phyloP scores from a whole-genome alignment of 2,797 vertebrate genomes.

The Myripristis jacobus region DNA sequence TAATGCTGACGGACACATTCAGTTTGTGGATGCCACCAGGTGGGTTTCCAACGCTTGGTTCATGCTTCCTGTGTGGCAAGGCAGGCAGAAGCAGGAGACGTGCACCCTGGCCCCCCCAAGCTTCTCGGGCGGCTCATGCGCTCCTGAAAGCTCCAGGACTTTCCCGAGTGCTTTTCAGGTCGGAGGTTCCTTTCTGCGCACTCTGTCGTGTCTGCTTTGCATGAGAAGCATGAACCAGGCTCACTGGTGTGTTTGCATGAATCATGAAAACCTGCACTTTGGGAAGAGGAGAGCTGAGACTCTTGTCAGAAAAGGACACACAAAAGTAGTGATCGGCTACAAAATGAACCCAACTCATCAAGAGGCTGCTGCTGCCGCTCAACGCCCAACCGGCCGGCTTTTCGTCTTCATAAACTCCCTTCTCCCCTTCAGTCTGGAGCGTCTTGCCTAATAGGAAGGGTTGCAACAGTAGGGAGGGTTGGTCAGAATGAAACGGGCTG shows the following conservation, averaged over 20 bases:
- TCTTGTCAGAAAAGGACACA: slow-evolving; percentile 82
- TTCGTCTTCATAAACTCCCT: slow-evolving; percentile 79
- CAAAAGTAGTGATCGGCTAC: slow-evolving; percentile 87
- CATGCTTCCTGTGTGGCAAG: too few species aligned
- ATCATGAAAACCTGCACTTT: slow-evolving; percentile 63
- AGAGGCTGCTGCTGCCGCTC: slow-evolving; percentile 69
- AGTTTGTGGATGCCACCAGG: slow-evolving; percentile 56
- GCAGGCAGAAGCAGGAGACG: too few species aligned
- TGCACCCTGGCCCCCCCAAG: too few species aligned
- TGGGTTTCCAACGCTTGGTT: slow-evolving; percentile 71
- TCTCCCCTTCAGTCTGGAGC: slow-evolving; percentile 3
- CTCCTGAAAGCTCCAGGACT: too few species aligned
- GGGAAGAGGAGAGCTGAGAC: slow-evolving; percentile 88
- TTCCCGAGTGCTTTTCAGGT: too few species aligned
- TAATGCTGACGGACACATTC: slow-evolving; percentile 23
- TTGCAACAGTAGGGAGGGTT: slow-evolving; percentile 12
- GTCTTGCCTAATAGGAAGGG: slow-evolving; percentile 25
- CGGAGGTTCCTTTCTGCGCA: too few species aligned
- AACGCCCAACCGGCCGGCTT: slow-evolving; percentile 77
- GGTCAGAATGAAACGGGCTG: slow-evolving; percentile 15
- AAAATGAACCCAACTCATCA: slow-evolving; percentile 85
- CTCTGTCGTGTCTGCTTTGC: too few species aligned
- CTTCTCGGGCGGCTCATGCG: too few species aligned
- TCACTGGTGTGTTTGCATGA: slow-evolving; percentile 25
- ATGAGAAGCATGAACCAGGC: slow-evolving; percentile 1